These are phyloP conservation scores for Cyphomyrus discorhynchus DNA, from an alignment of 2,113 vertebrate genomes.

Conservation along the genomic window DNA sequence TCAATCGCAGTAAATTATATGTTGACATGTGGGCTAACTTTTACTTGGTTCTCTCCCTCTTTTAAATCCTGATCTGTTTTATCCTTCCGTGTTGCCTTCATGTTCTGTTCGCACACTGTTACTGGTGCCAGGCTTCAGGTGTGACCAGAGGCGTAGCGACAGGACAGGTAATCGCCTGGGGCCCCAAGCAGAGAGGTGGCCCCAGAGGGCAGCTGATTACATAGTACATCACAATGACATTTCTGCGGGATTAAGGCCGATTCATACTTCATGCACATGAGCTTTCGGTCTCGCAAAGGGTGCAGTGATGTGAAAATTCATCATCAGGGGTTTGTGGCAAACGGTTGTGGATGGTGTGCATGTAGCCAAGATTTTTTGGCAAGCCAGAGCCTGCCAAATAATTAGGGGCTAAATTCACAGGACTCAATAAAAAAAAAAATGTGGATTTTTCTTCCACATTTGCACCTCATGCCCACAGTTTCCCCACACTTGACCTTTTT, in stretches of 20 bases:
- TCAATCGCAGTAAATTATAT: too few species aligned
- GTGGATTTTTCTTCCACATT: neutral
- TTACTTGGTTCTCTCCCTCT: too few species aligned
- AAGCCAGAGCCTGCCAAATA: neutral
- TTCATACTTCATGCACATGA: neutral
- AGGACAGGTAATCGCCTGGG: neutral
- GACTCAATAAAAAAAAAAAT: too few species aligned
- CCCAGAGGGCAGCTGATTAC: neutral
- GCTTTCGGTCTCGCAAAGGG: neutral
- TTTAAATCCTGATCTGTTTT: too few species aligned
- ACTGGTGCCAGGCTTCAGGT: neutral
- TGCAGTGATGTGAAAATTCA: neutral
- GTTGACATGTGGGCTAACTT: too few species aligned
- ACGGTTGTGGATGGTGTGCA: neutral
- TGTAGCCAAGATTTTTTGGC: neutral
- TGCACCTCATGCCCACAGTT: too few species aligned
- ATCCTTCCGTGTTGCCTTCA: too few species aligned
- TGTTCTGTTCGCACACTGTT: neutral
- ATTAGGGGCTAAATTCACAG: neutral
- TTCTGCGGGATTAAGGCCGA: neutral
- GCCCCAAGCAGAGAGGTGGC: neutral
- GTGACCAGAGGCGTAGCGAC: neutral
- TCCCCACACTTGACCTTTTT: too few species aligned
- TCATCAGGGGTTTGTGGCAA: neutral
- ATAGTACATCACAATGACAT: neutral